These are phyloP conservation scores for Atta colombica DNA, from an alignment of 1,140 invertebrate species.

Conservation along the genomic window DNA sequence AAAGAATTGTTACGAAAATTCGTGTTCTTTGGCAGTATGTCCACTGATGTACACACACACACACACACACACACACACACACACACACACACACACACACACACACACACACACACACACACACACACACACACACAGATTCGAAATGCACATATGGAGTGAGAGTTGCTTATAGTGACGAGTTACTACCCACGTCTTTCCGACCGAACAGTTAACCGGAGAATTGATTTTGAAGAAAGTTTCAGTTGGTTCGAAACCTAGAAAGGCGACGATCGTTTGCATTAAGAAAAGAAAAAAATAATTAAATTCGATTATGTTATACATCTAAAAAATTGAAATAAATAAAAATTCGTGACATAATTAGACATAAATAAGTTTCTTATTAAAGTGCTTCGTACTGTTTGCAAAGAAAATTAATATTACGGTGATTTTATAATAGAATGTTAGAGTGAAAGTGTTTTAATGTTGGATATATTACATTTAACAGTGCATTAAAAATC, in stretches of 20 bases:
- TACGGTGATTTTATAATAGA: neutral
- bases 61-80: neutral
- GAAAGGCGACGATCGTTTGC: constrained; percentile 58
- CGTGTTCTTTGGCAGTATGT: neutral
- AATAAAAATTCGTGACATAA: neutral
- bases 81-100: neutral
- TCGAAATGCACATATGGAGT: constrained; percentile 69
- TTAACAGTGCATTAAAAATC: neutral
- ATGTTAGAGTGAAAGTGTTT: constrained; percentile 22
- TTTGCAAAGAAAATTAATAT: neutral
- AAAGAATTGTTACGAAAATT: constrained; percentile 44
- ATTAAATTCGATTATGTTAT: neutral
- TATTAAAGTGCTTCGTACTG: neutral
- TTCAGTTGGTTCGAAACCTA: constrained; percentile 74
- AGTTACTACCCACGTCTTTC: constrained; percentile 78
- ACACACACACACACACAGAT: neutral
- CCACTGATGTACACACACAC: neutral
- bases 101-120: neutral
- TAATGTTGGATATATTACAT: constrained; percentile 18
- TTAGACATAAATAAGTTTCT: neutral
- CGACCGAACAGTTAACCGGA: constrained; percentile 67
- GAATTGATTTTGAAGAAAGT: constrained; percentile 81
- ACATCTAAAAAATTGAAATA: neutral
- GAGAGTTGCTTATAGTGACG: constrained; percentile 78
- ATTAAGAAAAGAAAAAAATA: constrained; percentile 1